These are phyloP conservation scores for Percina caprodes DNA, from an alignment of 2,113 vertebrate genomes.

Conservation along the genomic window DNA sequence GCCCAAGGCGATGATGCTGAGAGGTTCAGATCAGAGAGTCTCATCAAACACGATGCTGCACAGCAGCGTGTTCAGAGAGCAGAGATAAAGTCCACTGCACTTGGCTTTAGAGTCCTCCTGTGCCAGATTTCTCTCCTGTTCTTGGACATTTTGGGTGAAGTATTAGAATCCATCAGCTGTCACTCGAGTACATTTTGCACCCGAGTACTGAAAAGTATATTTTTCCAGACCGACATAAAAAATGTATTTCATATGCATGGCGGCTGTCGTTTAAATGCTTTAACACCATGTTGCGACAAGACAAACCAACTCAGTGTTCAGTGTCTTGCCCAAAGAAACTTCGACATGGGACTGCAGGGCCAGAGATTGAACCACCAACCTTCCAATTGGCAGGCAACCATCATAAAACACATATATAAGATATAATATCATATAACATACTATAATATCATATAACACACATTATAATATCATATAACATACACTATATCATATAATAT, in stretches of 20 bases:
- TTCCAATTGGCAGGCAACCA: no score
- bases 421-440: no score
- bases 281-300: no score
- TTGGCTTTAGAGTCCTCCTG: neutral
- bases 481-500: fast-evolving
- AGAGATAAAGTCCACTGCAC: neutral
- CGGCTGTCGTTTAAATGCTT: neutral
- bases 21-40: slow-evolving; percentile 4
- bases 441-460: no score
- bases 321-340: no score
- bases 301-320: no score
- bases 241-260: neutral
- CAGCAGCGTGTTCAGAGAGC: neutral
- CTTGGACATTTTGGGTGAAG: neutral
- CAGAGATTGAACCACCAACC: no score
- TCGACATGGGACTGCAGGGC: no score
- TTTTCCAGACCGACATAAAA: neutral
- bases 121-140: neutral
- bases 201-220: neutral
- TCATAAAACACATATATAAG: no score
- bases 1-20: neutral
- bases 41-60: neutral
- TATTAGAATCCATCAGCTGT: neutral
- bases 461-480: no score
- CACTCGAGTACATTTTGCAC: neutral